These are phyloP conservation scores for Dexiosoma caninum DNA, from an alignment of 2,888 invertebrate species.

Conservation along the genomic window DNA sequence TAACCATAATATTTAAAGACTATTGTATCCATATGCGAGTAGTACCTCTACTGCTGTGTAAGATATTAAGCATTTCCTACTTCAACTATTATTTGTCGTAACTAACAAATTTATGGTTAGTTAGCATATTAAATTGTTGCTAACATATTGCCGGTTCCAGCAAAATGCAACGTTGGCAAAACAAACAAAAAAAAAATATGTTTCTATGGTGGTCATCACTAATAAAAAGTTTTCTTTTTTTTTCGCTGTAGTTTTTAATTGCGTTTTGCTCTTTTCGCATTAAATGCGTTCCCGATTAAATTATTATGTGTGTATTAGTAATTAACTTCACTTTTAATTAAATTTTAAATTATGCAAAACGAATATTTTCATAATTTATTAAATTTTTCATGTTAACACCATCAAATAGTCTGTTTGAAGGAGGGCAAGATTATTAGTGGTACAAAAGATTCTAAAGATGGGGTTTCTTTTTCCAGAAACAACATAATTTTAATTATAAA, in stretches of 20 bases:
- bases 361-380: constrained; percentile 35
- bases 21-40: background rate
- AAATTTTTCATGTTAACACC: constrained; percentile 53
- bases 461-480: too few species aligned
- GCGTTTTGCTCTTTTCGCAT: background rate
- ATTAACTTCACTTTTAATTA: constrained; percentile 54
- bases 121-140: constrained; percentile 55
- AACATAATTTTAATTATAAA: too few species aligned
- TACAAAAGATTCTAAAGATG: background rate
- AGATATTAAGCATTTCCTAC: constrained; percentile 11
- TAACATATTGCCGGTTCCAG: constrained; percentile 19
- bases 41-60: too few species aligned
- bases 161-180: background rate
- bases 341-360: constrained; percentile 45
- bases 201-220: background rate
- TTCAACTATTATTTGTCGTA: constrained; percentile 21
- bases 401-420: constrained; percentile 26
- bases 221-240: constrained; percentile 18
- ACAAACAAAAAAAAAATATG: background rate
- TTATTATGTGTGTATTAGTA: constrained; percentile 41
- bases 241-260: too few species aligned
- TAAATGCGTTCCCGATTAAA: constrained; percentile 53
- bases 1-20: constrained; percentile 29
- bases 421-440: background rate
- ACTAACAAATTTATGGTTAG: constrained; percentile 52